Conservation (phyloP, 2,888 invertebrate species). For the Dasysyrphus albostriatus region DNA sequence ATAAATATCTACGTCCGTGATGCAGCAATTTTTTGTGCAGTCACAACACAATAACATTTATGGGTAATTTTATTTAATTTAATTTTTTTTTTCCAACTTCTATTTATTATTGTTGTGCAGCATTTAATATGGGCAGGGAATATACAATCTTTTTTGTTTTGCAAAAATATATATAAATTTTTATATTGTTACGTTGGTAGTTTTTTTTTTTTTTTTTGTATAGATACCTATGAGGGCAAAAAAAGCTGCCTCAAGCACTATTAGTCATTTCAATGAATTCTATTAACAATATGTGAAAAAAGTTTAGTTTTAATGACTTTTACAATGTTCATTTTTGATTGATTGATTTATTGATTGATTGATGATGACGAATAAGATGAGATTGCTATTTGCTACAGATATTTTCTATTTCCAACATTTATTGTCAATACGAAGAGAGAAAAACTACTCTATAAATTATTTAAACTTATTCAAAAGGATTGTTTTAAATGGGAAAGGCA, state of each 20-base stretch:
- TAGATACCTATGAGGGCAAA: not conserved
- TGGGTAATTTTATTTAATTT: constrained; percentile 32
- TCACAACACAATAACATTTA: not conserved
- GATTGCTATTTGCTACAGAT: no score
- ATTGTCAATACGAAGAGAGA: no score
- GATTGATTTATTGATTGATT: no score
- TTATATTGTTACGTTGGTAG: not conserved
- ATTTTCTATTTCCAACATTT: no score
- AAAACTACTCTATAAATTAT: no score
- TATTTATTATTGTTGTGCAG: constrained; percentile 14
- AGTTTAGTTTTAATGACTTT: constrained; percentile 31
- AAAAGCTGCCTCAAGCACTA: not conserved
- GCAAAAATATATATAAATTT: constrained; percentile 34
- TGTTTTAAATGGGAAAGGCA: no score
- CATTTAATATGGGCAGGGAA: constrained; percentile 52
- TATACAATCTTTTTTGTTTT: not conserved
- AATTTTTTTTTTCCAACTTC: constrained; percentile 9
- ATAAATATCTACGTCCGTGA: not conserved
- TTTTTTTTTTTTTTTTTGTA: not conserved
- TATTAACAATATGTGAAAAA: constrained; percentile 23
- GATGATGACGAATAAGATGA: no score
- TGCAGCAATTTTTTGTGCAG: constrained; percentile 34
- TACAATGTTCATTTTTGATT: constrained; percentile 20
- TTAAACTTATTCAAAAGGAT: no score
- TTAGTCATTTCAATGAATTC: constrained; percentile 16